phyloP scores from a whole-genome alignment of 2,113 vertebrate genomes.

The Vulpes vulpes region DNA sequence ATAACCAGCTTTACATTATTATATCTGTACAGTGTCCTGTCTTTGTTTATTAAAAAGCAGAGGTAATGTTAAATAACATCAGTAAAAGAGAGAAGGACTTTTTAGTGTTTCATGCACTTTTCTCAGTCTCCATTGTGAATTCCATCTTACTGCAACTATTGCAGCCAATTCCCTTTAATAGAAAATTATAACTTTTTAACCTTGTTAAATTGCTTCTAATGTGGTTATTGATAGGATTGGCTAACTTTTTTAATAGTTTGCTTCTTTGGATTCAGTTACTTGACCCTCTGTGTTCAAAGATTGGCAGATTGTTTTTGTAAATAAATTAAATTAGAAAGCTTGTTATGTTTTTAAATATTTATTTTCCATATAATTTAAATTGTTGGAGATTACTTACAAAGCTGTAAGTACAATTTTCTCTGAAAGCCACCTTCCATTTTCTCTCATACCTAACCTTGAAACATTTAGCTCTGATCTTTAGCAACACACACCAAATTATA shows the following conservation, averaged over 20 bases:
- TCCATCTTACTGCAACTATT: not conserved
- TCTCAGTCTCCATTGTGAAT: not conserved
- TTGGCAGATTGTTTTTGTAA: not conserved
- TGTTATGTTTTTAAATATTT: not conserved
- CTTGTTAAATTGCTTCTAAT: not conserved
- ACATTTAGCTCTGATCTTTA: conserved; percentile 26
- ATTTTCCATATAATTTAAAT: conserved; percentile 8
- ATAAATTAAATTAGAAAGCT: not conserved
- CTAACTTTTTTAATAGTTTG: not conserved
- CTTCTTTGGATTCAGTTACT: conserved; percentile 50
- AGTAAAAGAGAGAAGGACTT: not conserved
- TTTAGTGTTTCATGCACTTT: not conserved
- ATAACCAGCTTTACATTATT: conserved; percentile 8
- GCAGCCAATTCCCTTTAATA: not conserved
- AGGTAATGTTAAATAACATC: conserved; percentile 36
- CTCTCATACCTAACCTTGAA: not conserved
- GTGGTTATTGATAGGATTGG: not conserved
- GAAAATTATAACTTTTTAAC: conserved; percentile 23
- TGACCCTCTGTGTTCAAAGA: not conserved
- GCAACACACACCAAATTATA: not conserved
- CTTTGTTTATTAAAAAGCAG: conserved; percentile 47
- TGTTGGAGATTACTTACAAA: not conserved
- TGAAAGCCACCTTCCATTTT: not conserved
- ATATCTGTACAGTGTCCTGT: not conserved
- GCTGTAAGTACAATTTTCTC: not conserved